Evolutionary conservation across 2,888 invertebrate species (phyloP), one percentile per base, ranked within the genome.

Genomic region (Luperina testacea): DNA sequence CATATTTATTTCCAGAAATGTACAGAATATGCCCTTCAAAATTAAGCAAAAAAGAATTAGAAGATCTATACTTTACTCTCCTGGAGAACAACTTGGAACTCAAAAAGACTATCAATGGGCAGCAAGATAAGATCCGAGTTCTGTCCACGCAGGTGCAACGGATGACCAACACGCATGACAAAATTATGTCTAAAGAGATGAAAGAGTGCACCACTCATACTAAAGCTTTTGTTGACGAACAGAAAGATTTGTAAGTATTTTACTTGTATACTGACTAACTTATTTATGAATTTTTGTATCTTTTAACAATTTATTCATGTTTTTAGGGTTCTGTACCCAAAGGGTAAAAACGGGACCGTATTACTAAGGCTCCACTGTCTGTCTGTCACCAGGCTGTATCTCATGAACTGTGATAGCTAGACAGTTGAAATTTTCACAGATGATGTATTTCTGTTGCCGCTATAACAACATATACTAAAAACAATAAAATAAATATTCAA

Each of bases 61-160:
- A 98, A 91, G 98, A 98, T 91, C 96, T 97, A 53, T 98, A 98
- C 92, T 97, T 97, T 86, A 95, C 97, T 8, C 87, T 98, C 67
- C 93, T 97, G 75, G 98, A 98, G 70, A 97, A 97, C 84, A 97
- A 97, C 87, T 90, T 97, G 70, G 94, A 97, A 24, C 91, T 98
- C 69, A 98, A 98, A 90, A 97, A 97, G 90, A 96, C 97, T 75
- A 95, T 97, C 6, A 97, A 98, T 74, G 93, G 94, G 57, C 98
- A 98, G 86, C 97, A 97, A 77, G 98, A 98, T 6, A 94, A 92
- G 81, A 92, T 96, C 17, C 94, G 92, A 77, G 63, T 91, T 3
- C 80, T 96, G 24, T 92, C 93, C 0, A 95, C 95, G 0, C 95
- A 93, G 78, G 81, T 96, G 9, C 94, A 94, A 51, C 91, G 96